Conservation (phyloP, 2,888 invertebrate genomes). For the Cenopis cana region DNA sequence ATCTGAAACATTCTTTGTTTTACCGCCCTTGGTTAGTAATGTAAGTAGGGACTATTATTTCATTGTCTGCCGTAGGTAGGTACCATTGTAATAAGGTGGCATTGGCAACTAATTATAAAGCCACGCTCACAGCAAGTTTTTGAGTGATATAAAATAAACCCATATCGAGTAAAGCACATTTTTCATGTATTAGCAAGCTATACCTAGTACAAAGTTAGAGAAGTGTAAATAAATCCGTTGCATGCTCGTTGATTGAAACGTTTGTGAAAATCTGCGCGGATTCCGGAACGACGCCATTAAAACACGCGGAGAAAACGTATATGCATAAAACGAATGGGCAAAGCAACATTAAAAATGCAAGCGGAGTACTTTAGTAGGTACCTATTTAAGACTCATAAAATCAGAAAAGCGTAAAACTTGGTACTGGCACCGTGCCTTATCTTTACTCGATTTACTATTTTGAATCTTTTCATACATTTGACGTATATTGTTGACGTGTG, state of each 20-base stretch:
- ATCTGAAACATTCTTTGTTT: too few relatives aligned
- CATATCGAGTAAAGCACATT: too few relatives aligned
- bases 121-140: too few relatives aligned
- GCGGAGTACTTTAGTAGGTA: neutral
- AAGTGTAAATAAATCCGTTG: slow-evolving; percentile 42
- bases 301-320: slow-evolving; percentile 46
- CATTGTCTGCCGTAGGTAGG: too few relatives aligned
- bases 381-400: slow-evolving; percentile 34
- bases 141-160: too few relatives aligned
- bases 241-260: slow-evolving; percentile 48
- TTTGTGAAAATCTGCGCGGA: slow-evolving; percentile 55
- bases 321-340: slow-evolving; percentile 32
- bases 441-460: neutral
- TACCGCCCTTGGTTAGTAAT: too few relatives aligned
- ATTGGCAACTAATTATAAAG: too few relatives aligned
- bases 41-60: too few relatives aligned
- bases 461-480: neutral
- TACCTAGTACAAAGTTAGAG: neutral
- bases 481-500: too few relatives aligned
- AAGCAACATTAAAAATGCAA: slow-evolving; percentile 21
- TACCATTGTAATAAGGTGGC: too few relatives aligned
- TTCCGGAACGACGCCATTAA: slow-evolving; percentile 50
- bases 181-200: too few relatives aligned
- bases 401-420: slow-evolving; percentile 32
- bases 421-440: neutral